These are phyloP conservation scores for Staurois parvus DNA, from an alignment of 2,797 vertebrate genomes.

Conservation along the genomic window DNA sequence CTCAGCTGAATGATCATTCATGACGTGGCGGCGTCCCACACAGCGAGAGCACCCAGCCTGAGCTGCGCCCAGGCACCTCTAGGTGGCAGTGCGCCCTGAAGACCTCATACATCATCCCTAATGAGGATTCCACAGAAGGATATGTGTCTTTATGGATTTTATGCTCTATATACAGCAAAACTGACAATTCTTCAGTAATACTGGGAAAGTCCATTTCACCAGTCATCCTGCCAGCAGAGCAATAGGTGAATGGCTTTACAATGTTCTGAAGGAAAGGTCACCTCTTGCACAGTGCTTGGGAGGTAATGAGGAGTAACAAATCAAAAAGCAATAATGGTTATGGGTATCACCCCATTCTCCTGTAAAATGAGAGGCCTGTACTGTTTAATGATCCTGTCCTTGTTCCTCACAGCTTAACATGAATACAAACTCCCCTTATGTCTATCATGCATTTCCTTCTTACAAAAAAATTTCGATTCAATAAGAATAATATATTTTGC, in stretches of 20 bases:
- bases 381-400: slow-evolving; percentile 28
- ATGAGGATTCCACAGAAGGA: background rate
- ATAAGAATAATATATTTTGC: background rate
- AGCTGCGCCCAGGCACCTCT: too few species aligned
- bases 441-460: background rate
- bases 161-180: slow-evolving; percentile 6
- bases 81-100: too few species aligned
- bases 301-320: slow-evolving; percentile 39
- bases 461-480: background rate
- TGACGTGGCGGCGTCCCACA: too few species aligned
- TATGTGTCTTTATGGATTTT: slow-evolving; percentile 25
- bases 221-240: slow-evolving; percentile 43
- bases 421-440: background rate
- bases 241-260: slow-evolving; percentile 43
- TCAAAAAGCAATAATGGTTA: slow-evolving; percentile 55
- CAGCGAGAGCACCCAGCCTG: too few species aligned
- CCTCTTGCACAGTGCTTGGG: slow-evolving; percentile 19
- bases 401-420: background rate
- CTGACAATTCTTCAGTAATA: slow-evolving; percentile 18
- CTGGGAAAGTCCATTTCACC: slow-evolving; percentile 40
- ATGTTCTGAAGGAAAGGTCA: slow-evolving; percentile 49
- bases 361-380: background rate
- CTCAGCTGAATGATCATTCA: too few species aligned
- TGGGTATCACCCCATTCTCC: slow-evolving; percentile 37
- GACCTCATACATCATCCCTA: background rate